Percentiles rank a stretch among this genome's conserved stretches.
Evolutionary conservation across 2,797 vertebrate species (phyloP).

Genomic region (Simalia tracyae): DNA sequence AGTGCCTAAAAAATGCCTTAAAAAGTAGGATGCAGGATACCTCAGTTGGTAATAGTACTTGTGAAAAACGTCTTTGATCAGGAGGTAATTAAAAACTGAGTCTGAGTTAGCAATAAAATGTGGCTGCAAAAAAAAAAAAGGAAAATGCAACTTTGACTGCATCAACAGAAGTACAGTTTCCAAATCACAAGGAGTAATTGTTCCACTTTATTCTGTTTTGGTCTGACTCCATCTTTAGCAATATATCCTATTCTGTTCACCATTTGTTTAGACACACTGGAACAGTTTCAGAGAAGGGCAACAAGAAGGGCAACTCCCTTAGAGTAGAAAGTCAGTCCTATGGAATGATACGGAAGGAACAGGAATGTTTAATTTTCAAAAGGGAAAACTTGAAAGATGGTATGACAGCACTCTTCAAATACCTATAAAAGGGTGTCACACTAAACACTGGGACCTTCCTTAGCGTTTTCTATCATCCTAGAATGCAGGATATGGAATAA

Average conservation of each 20-base stretch:
- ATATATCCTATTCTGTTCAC: not conserved
- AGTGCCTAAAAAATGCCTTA: no score
- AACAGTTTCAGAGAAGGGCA: not conserved
- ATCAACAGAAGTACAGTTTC: not conserved
- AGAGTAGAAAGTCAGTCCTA: not conserved
- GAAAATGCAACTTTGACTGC: not conserved
- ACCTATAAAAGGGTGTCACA: no score
- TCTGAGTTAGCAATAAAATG: not conserved
- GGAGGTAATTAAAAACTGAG: not conserved
- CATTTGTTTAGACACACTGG: not conserved
- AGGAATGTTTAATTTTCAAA: not conserved
- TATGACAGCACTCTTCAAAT: no score
- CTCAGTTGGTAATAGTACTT: not conserved
- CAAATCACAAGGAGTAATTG: not conserved
- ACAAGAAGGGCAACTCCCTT: not conserved
- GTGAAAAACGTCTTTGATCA: not conserved
- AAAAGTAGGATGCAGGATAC: not conserved
- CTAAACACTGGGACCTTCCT: no score
- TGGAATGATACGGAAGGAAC: not conserved
- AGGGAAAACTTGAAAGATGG: no score
- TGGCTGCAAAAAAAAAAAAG: not conserved
- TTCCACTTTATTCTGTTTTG: not conserved
- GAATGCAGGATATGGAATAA: no score
- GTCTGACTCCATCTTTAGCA: not conserved
- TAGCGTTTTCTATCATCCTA: no score